These are phyloP conservation scores for Carollia perspicillata DNA, from an alignment of 2,113 vertebrate species.

Conservation along the genomic window DNA sequence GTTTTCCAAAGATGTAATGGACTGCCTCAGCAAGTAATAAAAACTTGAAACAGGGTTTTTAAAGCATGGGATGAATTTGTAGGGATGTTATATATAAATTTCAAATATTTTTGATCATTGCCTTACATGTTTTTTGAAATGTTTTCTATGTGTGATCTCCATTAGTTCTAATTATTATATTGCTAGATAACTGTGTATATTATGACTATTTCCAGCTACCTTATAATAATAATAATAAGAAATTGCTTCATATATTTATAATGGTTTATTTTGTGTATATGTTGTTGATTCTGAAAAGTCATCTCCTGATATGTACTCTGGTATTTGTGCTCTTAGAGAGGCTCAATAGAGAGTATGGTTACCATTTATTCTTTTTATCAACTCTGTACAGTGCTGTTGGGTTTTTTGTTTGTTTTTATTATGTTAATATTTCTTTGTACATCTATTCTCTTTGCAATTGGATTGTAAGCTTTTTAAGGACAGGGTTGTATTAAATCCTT, in stretches of 20 bases:
- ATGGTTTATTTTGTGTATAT: not conserved
- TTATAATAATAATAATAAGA: constrained; percentile 1
- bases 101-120: not conserved
- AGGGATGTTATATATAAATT: not conserved
- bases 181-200: not conserved
- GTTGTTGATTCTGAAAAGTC: not conserved
- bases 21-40: not conserved
- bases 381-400: not conserved
- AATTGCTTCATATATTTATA: not conserved
- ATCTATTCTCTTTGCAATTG: not conserved
- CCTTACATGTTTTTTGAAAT: not conserved
- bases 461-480: not conserved
- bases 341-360: not conserved
- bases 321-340: not conserved
- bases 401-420: not conserved
- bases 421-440: not conserved
- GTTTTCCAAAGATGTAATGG: not conserved
- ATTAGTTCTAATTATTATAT: not conserved
- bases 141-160: not conserved
- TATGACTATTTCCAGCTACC: not conserved
- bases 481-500: not conserved
- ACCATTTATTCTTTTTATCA: not conserved
- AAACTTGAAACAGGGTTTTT: not conserved
- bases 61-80: not conserved
- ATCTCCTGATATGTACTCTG: not conserved